Percentiles rank a stretch among this genome's conserved stretches.
Conservation (phyloP, 1,140 invertebrate genomes). For the Euwallacea fornicatus region DNA sequence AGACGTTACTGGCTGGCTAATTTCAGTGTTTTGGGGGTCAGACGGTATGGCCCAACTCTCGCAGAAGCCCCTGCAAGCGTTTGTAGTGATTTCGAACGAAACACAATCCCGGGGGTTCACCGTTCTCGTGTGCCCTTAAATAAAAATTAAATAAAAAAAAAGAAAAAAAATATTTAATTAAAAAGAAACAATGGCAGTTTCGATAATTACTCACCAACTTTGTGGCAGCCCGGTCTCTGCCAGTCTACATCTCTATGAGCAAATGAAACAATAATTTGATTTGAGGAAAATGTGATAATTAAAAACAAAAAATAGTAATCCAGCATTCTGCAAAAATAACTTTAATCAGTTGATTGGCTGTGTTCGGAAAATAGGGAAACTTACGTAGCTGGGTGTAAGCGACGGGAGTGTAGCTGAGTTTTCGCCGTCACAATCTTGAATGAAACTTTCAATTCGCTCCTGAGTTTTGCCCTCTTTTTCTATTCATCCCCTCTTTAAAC, state of each 20-base stretch:
- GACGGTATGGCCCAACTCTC: conserved; percentile 77
- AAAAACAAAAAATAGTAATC: conserved; percentile 49
- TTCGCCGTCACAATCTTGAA: conserved; percentile 24
- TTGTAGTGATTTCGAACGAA: conserved; percentile 80
- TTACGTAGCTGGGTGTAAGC: conserved; percentile 27
- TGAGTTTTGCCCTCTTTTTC: conserved; percentile 32
- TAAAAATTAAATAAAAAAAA: conserved; percentile 5
- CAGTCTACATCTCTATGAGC: conserved; percentile 54
- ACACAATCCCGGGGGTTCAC: conserved; percentile 82
- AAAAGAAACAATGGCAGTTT: conserved; percentile 2
- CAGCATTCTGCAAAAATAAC: conserved; percentile 48
- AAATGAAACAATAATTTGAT: conserved; percentile 42
- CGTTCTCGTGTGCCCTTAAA: conserved; percentile 72
- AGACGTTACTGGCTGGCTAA: conserved; percentile 76
- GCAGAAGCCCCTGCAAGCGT: conserved; percentile 85
- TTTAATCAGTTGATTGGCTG: not conserved
- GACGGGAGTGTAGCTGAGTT: conserved; percentile 10
- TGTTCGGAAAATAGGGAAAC: conserved; percentile 1
- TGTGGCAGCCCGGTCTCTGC: conserved; percentile 64
- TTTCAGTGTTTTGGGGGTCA: conserved; percentile 64
- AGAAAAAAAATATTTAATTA: not conserved
- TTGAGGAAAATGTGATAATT: conserved; percentile 37
- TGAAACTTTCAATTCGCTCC: conserved; percentile 34
- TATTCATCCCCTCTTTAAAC: conserved; percentile 30
- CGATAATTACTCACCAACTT: conserved; percentile 58